phyloP scores from a whole-genome alignment of 2,113 vertebrate genomes.

The Platycercus adscitus region DNA sequence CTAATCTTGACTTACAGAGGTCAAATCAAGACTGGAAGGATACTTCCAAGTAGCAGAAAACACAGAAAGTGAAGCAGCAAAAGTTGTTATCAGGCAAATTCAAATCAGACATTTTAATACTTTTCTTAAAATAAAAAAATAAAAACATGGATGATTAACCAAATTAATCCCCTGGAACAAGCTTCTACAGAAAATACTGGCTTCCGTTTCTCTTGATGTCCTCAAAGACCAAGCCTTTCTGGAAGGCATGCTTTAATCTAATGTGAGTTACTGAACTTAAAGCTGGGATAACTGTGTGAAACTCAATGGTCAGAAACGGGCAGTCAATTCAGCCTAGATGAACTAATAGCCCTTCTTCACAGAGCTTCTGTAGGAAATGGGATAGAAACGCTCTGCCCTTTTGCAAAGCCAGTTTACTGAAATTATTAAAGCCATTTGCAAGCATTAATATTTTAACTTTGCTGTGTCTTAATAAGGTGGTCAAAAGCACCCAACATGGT shows the following conservation, averaged over 20 bases:
- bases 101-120: not conserved
- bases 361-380: not conserved
- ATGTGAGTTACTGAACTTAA: not conserved
- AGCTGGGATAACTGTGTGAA: not conserved
- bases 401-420: not conserved
- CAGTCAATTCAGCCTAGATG: not conserved
- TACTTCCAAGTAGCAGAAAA: not conserved
- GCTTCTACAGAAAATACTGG: not conserved
- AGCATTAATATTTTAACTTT: not conserved
- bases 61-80: not conserved
- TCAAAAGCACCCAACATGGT: accelerated
- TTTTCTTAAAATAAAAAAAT: not conserved
- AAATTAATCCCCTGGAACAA: slow-evolving; percentile 46
- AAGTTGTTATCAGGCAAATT: not conserved
- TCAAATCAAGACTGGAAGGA: not conserved
- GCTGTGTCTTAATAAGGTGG: accelerated
- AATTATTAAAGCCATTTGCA: not conserved
- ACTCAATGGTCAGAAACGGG: not conserved
- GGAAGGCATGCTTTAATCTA: slow-evolving; percentile 43
- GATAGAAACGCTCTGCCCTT: not conserved
- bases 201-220: not conserved
- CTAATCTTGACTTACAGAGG: not conserved
- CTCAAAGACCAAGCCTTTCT: slow-evolving; percentile 45
- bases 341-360: not conserved
- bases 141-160: not conserved